Evolutionary conservation across 1,140 invertebrate genomes (phyloP).

Genomic region (Radopholus similis): DNA sequence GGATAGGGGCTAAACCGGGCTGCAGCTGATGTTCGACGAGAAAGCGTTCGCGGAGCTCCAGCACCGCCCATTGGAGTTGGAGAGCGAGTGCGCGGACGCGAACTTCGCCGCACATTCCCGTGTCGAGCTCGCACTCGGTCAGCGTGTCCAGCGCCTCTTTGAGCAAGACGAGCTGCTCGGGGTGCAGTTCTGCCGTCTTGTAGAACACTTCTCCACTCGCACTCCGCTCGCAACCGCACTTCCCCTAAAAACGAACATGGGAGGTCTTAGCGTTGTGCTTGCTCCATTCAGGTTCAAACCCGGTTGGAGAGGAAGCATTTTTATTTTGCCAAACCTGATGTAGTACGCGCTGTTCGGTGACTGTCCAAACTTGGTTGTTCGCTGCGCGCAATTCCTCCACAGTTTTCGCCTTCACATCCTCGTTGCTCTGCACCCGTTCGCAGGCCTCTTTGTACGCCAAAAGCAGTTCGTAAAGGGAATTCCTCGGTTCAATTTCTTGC

Average conservation of each 20-base stretch:
- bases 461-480: slow-evolving; percentile 30
- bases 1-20: slow-evolving; percentile 6
- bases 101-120: slow-evolving; percentile 31
- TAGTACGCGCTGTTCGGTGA: slow-evolving; percentile 34
- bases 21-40: slow-evolving; percentile 33
- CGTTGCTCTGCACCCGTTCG: slow-evolving; percentile 28
- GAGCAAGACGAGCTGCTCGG: slow-evolving; percentile 28
- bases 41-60: slow-evolving; percentile 32
- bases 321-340: slow-evolving; percentile 14
- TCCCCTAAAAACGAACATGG: slow-evolving; percentile 33
- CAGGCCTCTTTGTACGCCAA: slow-evolving; percentile 27
- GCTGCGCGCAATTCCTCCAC: slow-evolving; percentile 3
- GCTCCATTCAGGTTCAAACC: too few relatives aligned
- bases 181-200: slow-evolving; percentile 30
- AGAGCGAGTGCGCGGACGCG: slow-evolving; percentile 30
- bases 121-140: slow-evolving; percentile 28
- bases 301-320: slow-evolving; percentile 3
- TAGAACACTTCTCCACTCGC: slow-evolving; percentile 32
- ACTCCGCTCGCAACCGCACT: slow-evolving; percentile 34
- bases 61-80: slow-evolving; percentile 42
- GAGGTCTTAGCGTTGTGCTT: too few relatives aligned
- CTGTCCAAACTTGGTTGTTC: slow-evolving; percentile 37
- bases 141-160: slow-evolving; percentile 26
- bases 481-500: slow-evolving; percentile 35
- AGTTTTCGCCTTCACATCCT: slow-evolving; percentile 20